Conservation (phyloP, 1,140 invertebrate species). For the Drosophila ohnishii region DNA sequence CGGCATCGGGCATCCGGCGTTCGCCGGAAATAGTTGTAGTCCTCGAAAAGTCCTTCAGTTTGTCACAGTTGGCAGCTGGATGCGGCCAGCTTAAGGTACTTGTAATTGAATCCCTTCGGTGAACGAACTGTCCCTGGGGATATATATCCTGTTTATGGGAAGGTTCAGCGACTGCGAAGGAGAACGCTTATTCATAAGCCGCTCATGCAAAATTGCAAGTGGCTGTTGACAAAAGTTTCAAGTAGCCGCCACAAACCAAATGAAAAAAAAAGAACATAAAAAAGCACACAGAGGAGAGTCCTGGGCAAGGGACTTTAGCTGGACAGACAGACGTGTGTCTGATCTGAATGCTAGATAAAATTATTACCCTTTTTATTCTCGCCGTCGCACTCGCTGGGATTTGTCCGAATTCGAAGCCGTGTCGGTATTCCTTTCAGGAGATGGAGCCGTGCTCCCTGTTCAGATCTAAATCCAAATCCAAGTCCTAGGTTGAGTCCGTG, state of each 20-base stretch:
- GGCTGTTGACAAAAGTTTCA: conserved; percentile 68
- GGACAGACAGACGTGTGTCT: conserved; percentile 78
- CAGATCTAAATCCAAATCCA: conserved; percentile 31
- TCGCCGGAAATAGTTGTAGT: conserved; percentile 34
- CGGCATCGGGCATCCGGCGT: neutral
- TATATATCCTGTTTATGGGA: neutral
- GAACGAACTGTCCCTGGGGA: conserved; percentile 30
- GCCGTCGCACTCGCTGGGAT: conserved; percentile 50
- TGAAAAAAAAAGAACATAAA: conserved; percentile 36
- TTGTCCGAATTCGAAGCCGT: conserved; percentile 50
- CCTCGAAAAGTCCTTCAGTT: conserved; percentile 52
- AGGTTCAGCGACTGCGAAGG: conserved; percentile 1
- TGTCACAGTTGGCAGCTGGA: conserved; percentile 72
- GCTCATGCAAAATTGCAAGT: conserved; percentile 69
- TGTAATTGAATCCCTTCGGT: conserved; percentile 65
- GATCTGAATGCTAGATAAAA: conserved; percentile 83
- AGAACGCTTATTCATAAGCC: conserved; percentile 60
- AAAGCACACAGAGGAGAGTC: conserved; percentile 6
- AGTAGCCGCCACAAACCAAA: conserved; percentile 47
- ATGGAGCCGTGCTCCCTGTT: conserved; percentile 14
- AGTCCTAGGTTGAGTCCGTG: conserved; percentile 22
- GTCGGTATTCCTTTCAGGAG: conserved; percentile 29
- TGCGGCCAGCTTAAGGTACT: conserved; percentile 60
- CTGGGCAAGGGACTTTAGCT: conserved; percentile 17
- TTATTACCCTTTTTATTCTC: conserved; percentile 83